Conservation (phyloP, 2,888 invertebrate species). For the Serripes groenlandicus region DNA sequence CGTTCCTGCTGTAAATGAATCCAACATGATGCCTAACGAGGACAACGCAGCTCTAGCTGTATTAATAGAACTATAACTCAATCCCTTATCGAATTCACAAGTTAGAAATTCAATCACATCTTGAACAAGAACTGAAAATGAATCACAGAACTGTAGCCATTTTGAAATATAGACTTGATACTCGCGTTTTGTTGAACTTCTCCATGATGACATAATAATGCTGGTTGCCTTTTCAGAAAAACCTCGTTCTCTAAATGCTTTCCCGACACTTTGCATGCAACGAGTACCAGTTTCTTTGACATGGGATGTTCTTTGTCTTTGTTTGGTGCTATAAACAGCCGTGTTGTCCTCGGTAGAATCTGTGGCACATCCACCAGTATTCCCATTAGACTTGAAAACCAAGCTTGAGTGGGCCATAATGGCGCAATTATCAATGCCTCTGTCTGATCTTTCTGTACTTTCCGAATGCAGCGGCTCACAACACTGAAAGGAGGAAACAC, state of each 20-base stretch:
- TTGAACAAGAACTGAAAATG: constrained; percentile 19
- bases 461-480: constrained; percentile 30
- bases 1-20: constrained; percentile 8
- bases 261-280: constrained; percentile 34
- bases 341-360: constrained; percentile 20
- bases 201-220: constrained; percentile 22
- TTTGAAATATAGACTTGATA: constrained; percentile 29
- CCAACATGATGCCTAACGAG: constrained; percentile 23
- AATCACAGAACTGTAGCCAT: constrained; percentile 35
- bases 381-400: constrained; percentile 16
- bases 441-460: constrained; percentile 21
- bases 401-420: constrained; percentile 27
- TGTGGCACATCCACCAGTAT: constrained; percentile 33
- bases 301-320: constrained; percentile 26
- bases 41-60: constrained; percentile 29
- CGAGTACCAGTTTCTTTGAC: constrained; percentile 3
- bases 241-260: constrained; percentile 14
- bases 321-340: constrained; percentile 6
- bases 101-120: constrained; percentile 37
- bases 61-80: constrained; percentile 37
- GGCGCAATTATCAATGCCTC: constrained; percentile 19
- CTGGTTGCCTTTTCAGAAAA: constrained; percentile 28
- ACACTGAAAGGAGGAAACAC: constrained; percentile 47
- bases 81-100: constrained; percentile 11
- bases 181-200: constrained; percentile 21